Evolutionary conservation across 2,797 vertebrate species (phyloP), one percentile per base, ranked within the genome.

Genomic region (Lepilemur septentrionalis): DNA sequence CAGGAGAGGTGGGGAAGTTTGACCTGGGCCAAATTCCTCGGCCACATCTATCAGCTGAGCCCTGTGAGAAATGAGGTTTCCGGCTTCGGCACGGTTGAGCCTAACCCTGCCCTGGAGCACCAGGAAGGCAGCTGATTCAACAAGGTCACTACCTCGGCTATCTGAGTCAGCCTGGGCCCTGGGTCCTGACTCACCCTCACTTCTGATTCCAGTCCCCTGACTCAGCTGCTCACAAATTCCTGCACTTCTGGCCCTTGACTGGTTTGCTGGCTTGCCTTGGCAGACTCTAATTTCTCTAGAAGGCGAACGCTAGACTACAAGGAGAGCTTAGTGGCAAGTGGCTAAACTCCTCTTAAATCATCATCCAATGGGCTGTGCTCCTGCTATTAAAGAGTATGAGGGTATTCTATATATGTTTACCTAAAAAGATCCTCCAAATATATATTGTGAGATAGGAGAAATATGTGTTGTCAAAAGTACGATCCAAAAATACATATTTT

Each of bases 191-290:
- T 80, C 84, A 83, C 43, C 70, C 63, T 87, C 61, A 23, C 41
- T 83, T 72, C 41, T 13, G 65, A 93, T 89, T 90, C 89, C 81
- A 94, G 78, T 63, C 38, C 32, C 76, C 87, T 96, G 94, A 94
- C 63, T 96, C 93, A 94, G 87, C 63, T 70, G 30, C 72, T 86
- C 61, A 15, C 7, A 55, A 92, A 95, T 30, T 75, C 78, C 75
- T 65, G 30, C 84, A 89, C 57, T 83, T 91, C n/a, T 61, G 70
- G 43, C 69, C 55, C 32, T 86, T 83, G 69, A 32, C 82, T 86
- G 52, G 57, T 61, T 83, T 95, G 69, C 78, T 65, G 28, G 95
- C 79, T 84, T 75, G 61, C 48, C 78, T 84, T 89, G 89, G 70
- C 83, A 84, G 67, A 70, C 50, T 65, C 83, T n/a, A 32, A 65